These are phyloP conservation scores for Sepiola atlantica DNA, from an alignment of 2,888 invertebrate genomes.

Conservation along the genomic window DNA sequence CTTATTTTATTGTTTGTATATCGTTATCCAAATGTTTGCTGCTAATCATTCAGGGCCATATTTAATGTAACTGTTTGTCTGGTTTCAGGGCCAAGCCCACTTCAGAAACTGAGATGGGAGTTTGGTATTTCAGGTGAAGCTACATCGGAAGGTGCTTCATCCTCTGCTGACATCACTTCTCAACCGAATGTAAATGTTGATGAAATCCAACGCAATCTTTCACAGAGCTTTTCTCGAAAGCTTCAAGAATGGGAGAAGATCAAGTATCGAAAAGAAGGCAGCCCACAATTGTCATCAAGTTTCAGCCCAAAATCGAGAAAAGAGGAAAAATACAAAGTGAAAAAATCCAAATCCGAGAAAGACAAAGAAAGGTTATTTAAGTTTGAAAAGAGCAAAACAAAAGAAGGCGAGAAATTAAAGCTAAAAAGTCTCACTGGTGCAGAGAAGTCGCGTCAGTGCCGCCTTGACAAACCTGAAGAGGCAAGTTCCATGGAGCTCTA, in stretches of 20 bases:
- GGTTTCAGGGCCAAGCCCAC: conserved; percentile 35
- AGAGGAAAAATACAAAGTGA: conserved; percentile 59
- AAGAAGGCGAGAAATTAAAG: conserved; percentile 80
- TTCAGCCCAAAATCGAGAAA: conserved; percentile 54
- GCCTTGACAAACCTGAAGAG: conserved; percentile 80
- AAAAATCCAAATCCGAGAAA: conserved; percentile 60
- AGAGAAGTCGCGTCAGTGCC: conserved; percentile 80
- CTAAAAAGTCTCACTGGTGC: conserved; percentile 59
- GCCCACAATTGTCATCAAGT: conserved; percentile 59
- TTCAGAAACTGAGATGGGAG: conserved; percentile 44
- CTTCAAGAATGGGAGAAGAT: conserved; percentile 86
- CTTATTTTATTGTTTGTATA: not conserved
- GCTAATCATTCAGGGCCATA: not conserved
- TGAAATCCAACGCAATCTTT: conserved; percentile 79
- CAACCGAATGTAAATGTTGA: conserved; percentile 66
- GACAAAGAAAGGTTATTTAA: conserved; percentile 58
- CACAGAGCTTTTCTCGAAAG: conserved; percentile 88
- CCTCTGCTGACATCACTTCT: not conserved
- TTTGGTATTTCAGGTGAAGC: conserved; percentile 38
- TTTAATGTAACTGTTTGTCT: not conserved
- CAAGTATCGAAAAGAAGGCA: conserved; percentile 61
- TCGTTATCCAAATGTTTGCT: not conserved
- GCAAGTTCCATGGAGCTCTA: conserved; percentile 79
- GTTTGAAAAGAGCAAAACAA: conserved; percentile 58
- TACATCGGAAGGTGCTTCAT: not conserved